phyloP scores from a whole-genome alignment of 2,113 vertebrate genomes.

The Aviceda subcristata region DNA sequence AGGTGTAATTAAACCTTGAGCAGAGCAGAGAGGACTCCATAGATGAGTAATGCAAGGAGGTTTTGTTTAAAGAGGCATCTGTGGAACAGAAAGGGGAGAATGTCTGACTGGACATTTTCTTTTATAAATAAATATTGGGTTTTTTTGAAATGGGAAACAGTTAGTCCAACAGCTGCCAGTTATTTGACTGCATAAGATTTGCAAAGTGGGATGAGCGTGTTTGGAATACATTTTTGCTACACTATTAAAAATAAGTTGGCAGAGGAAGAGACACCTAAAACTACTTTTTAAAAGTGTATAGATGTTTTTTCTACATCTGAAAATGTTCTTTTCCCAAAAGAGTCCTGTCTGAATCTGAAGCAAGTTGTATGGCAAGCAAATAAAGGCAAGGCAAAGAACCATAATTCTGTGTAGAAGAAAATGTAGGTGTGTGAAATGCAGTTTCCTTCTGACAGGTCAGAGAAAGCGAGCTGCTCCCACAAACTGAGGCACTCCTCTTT shows the following conservation, averaged over 20 bases:
- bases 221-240: conserved; percentile 6
- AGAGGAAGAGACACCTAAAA: background rate
- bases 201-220: conserved; percentile 2
- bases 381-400: background rate
- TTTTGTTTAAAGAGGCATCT: conserved; percentile 24
- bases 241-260: conserved; percentile 8
- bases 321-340: background rate
- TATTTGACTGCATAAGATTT: conserved; percentile 26
- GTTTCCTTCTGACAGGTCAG: background rate
- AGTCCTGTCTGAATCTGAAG: background rate
- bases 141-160: conserved; percentile 22
- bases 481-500: background rate
- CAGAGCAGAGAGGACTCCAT: background rate
- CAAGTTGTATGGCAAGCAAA: background rate
- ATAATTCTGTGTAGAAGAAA: background rate
- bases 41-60: background rate
- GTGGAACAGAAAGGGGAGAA: conserved; percentile 6
- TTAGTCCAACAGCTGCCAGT: conserved; percentile 32
- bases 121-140: background rate
- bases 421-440: background rate
- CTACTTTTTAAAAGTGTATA: background rate
- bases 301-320: conserved; percentile 6
- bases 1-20: conserved; percentile 11
- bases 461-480: background rate
- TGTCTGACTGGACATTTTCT: conserved; percentile 12